Percentiles rank a stretch among this genome's conserved stretches.
Conservation (phyloP, 2,113 vertebrate species). For the Hystrix brachyura region DNA sequence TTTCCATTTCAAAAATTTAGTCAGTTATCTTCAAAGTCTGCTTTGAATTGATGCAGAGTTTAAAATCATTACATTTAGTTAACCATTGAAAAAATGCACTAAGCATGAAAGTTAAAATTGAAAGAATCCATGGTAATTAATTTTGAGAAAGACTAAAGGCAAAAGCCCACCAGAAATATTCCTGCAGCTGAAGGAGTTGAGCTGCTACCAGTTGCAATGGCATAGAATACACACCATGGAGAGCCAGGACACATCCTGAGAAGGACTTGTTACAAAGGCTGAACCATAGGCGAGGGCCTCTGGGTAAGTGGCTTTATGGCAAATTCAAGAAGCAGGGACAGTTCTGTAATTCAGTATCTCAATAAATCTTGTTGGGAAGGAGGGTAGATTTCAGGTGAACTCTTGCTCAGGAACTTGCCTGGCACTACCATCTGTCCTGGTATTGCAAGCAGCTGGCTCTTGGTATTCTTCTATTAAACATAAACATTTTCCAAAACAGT, state of each 20-base stretch:
- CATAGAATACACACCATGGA: neutral
- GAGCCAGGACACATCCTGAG: rapidly evolving
- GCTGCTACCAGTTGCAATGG: neutral
- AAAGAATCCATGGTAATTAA: neutral
- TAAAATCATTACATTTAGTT: slow-evolving; percentile 10
- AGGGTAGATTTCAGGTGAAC: neutral
- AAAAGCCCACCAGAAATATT: neutral
- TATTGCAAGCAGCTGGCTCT: neutral
- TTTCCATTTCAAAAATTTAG: slow-evolving; percentile 23
- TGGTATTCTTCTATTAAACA: neutral
- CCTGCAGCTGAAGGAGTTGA: neutral
- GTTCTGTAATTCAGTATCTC: neutral
- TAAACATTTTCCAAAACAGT: neutral
- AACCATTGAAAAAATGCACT: neutral
- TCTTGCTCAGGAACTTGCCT: neutral
- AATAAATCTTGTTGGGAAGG: neutral
- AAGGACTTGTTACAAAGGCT: neutral
- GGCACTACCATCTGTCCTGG: neutral
- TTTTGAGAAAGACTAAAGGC: neutral
- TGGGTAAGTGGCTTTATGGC: neutral
- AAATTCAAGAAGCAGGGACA: neutral
- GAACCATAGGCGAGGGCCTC: neutral
- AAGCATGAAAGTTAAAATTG: neutral
- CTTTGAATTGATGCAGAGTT: neutral
- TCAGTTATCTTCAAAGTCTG: slow-evolving; percentile 11